phyloP scores from a whole-genome alignment of 2,797 vertebrate genomes.

The Eulemur coronatus region DNA sequence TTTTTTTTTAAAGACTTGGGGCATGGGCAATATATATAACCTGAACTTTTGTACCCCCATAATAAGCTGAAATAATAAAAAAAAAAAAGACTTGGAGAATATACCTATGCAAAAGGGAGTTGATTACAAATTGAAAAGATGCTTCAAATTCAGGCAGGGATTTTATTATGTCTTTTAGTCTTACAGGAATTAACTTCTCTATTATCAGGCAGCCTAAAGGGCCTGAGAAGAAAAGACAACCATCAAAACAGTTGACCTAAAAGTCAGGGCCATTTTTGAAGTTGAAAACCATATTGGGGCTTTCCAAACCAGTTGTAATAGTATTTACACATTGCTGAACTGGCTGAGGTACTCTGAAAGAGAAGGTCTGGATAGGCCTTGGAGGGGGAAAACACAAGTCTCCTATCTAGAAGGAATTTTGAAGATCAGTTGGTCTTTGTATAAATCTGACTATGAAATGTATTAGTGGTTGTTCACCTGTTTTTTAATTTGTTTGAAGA shows the following conservation, averaged over 20 bases:
- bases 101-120: conserved; percentile 59
- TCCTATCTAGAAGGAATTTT: neutral
- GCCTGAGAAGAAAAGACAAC: neutral
- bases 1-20: conserved; percentile 59
- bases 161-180: conserved; percentile 59
- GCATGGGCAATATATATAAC: no score
- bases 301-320: neutral
- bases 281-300: neutral
- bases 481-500: neutral
- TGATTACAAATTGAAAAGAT: conserved; percentile 59
- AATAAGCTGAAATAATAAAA: no score
- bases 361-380: neutral
- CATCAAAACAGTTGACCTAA: neutral
- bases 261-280: conserved; percentile 38
- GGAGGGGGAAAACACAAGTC: neutral
- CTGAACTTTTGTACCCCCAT: no score
- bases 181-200: conserved; percentile 57
- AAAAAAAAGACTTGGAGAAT: conserved; percentile 55
- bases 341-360: neutral
- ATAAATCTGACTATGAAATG: neutral
- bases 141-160: conserved; percentile 30
- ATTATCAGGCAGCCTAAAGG: neutral
- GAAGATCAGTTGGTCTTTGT: neutral
- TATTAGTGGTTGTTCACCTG: neutral
- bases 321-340: neutral